phyloP scores from a whole-genome alignment of 2,113 vertebrate genomes.

The Lathamus discolor region DNA sequence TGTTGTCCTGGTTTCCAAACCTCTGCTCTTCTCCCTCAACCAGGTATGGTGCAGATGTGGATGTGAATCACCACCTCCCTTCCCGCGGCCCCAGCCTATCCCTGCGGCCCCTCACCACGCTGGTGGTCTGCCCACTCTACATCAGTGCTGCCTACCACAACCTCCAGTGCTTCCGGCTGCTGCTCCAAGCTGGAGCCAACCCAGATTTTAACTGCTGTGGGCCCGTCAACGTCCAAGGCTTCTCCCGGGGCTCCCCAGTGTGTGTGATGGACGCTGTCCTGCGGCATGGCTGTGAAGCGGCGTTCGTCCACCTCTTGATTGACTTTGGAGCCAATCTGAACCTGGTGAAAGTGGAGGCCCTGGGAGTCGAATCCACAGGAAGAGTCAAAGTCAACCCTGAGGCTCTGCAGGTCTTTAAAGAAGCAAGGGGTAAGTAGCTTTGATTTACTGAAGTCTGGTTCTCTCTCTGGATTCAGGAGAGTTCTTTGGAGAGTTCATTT shows the following conservation, averaged over 20 bases:
- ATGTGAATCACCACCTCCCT: constrained; percentile 86
- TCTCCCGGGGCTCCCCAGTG: constrained; percentile 83
- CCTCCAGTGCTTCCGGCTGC: constrained; percentile 87
- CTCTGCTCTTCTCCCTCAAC: not conserved
- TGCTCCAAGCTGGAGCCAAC: constrained; percentile 89
- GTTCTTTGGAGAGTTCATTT: not conserved
- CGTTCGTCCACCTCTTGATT: constrained; percentile 85
- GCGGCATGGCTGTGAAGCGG: constrained; percentile 85
- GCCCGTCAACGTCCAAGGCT: constrained; percentile 80
- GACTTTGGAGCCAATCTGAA: constrained; percentile 88
- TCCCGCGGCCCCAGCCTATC: constrained; percentile 69
- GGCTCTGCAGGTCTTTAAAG: constrained; percentile 82
- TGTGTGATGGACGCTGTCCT: constrained; percentile 91
- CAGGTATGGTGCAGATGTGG: constrained; percentile 90
- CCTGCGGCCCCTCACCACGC: constrained; percentile 84
- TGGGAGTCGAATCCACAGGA: constrained; percentile 71
- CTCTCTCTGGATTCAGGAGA: not conserved
- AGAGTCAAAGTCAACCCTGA: constrained; percentile 85
- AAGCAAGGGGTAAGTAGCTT: constrained; percentile 86
- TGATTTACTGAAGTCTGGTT: not conserved
- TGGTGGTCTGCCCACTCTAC: constrained; percentile 92
- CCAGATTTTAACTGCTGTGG: constrained; percentile 92
- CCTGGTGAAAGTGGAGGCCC: constrained; percentile 82
- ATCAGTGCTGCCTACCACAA: constrained; percentile 94
- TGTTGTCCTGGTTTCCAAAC: not conserved